Evolutionary conservation across 2,888 invertebrate species (phyloP).

Genomic region (Horisme vitalbata): DNA sequence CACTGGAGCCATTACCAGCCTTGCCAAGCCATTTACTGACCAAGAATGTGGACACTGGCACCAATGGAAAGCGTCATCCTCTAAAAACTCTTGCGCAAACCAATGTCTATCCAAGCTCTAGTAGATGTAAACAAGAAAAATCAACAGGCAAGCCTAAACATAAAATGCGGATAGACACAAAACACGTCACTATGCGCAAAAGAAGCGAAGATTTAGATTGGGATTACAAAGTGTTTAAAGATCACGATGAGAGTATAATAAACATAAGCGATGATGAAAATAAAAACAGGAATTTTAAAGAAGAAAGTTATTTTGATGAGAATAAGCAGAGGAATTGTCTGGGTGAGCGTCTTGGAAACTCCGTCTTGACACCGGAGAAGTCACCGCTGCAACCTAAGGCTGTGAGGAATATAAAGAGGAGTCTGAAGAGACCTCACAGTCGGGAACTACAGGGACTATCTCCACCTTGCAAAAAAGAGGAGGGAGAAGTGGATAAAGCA

Average conservation of each 20-base stretch:
- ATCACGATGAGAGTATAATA: slow-evolving; percentile 39
- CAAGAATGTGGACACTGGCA: slow-evolving; percentile 26
- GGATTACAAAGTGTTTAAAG: slow-evolving; percentile 50
- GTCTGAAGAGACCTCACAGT: slow-evolving; percentile 68
- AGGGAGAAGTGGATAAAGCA: slow-evolving; percentile 43
- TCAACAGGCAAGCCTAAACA: not conserved
- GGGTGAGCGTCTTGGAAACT: slow-evolving; percentile 31
- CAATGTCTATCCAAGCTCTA: slow-evolving; percentile 15
- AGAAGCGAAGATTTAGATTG: slow-evolving; percentile 49
- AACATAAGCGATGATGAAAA: slow-evolving; percentile 48
- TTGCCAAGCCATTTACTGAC: slow-evolving; percentile 50
- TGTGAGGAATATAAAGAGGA: slow-evolving; percentile 64
- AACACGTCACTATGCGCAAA: slow-evolving; percentile 49
- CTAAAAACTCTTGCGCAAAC: slow-evolving; percentile 46
- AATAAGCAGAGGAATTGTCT: slow-evolving; percentile 35
- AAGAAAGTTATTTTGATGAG: slow-evolving; percentile 14
- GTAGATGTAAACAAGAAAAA: slow-evolving; percentile 7
- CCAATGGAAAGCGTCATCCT: slow-evolving; percentile 35
- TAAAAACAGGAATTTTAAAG: slow-evolving; percentile 11
- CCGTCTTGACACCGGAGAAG: slow-evolving; percentile 46
- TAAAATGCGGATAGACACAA: slow-evolving; percentile 41
- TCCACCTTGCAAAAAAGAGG: slow-evolving; percentile 39
- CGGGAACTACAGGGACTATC: slow-evolving; percentile 63
- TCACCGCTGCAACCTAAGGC: slow-evolving; percentile 46
- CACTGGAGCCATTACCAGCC: slow-evolving; percentile 53